Percentiles rank a stretch among this genome's conserved stretches.
Conservation (phyloP, 2,797 vertebrate species). For the Chrysocyon brachyurus region DNA sequence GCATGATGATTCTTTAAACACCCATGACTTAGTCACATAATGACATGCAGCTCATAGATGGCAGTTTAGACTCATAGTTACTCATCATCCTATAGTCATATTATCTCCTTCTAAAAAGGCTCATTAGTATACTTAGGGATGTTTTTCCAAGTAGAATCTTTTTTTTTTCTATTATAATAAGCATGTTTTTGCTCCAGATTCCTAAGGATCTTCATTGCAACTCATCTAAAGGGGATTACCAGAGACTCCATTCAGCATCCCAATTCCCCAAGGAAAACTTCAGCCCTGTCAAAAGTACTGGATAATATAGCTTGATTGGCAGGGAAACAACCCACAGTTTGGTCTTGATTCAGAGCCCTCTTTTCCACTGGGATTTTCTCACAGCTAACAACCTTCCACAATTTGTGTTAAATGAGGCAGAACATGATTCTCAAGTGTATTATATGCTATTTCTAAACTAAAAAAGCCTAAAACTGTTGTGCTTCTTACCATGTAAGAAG, state of each 20-base stretch:
- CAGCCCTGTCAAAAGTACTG: neutral
- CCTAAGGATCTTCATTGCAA: neutral
- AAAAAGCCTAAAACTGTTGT: neutral
- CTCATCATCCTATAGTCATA: neutral
- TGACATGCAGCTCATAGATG: neutral
- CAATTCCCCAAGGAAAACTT: neutral
- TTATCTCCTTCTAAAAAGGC: neutral
- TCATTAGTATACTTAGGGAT: neutral
- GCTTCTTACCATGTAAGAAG: neutral
- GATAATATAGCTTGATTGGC: neutral
- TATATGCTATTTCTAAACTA: neutral
- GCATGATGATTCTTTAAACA: slow-evolving; percentile 18
- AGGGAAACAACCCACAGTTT: neutral
- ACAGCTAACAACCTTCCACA: neutral
- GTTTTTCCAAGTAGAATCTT: neutral
- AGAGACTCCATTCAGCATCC: neutral
- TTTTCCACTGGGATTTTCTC: neutral
- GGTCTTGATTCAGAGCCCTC: neutral
- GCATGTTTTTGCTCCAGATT: neutral
- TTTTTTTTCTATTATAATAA: neutral
- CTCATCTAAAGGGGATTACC: neutral
- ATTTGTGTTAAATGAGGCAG: neutral
- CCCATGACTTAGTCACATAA: neutral
- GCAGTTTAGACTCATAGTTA: neutral
- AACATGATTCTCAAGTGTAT: neutral